Evolutionary conservation across 1,140 invertebrate genomes (phyloP).

Genomic region (Drosophila nebulosa): DNA sequence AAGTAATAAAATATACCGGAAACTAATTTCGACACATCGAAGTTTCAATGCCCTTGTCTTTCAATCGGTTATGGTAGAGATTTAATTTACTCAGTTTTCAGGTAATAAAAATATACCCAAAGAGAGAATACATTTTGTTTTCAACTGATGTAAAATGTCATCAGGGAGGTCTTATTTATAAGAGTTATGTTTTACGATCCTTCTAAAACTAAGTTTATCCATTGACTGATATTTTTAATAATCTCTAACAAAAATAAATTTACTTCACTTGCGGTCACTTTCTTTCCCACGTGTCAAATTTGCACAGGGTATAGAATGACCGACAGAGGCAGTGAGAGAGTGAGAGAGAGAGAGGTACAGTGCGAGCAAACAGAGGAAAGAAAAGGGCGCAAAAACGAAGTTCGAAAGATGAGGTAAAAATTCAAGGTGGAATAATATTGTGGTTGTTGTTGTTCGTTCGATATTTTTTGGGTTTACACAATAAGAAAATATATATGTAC

Average conservation of each 20-base stretch:
- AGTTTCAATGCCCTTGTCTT: background rate
- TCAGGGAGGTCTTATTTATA: too few species aligned
- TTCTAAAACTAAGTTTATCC: too few species aligned
- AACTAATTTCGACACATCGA: background rate
- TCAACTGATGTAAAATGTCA: too few species aligned
- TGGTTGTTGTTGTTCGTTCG: slow-evolving; percentile 4
- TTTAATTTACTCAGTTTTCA: too few species aligned
- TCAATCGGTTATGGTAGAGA: background rate
- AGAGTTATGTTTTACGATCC: too few species aligned
- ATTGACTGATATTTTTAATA: too few species aligned
- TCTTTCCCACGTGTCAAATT: too few species aligned
- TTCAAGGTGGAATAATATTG: background rate
- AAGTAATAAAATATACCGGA: slow-evolving; percentile 18
- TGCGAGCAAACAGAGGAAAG: background rate
- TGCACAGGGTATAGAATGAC: slow-evolving; percentile 16
- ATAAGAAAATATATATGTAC: slow-evolving; percentile 36
- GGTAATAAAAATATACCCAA: too few species aligned
- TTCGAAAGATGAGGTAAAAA: slow-evolving; percentile 28
- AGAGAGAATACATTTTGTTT: too few species aligned
- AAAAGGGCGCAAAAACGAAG: slow-evolving; percentile 29
- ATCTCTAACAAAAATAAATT: too few species aligned
- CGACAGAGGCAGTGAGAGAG: slow-evolving; percentile 23
- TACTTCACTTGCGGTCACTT: too few species aligned
- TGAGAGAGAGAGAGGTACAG: background rate
- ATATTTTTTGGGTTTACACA: slow-evolving; percentile 31